Evolutionary conservation across 2,113 vertebrate genomes (phyloP).

Genomic region (Poecilia latipinna): DNA sequence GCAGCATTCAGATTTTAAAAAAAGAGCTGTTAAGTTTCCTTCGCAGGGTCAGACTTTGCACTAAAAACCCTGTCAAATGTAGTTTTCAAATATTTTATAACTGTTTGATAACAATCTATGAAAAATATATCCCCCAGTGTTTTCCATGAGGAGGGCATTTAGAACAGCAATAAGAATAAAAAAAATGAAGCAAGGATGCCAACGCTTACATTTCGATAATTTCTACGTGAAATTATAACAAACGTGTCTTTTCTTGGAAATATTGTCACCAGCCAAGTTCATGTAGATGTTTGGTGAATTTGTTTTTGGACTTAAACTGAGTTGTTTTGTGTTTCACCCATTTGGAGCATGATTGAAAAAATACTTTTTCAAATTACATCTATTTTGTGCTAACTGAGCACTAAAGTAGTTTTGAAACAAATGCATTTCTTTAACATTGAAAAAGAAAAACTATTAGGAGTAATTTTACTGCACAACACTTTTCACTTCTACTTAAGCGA

Average conservation of each 20-base stretch:
- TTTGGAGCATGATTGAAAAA: not conserved
- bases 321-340: not conserved
- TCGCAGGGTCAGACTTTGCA: not conserved
- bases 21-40: slow-evolving; percentile 9
- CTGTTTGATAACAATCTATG: not conserved
- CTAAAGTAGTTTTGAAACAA: not conserved
- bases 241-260: no score
- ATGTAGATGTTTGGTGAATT: not conserved
- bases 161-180: not conserved
- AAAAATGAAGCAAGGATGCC: no score
- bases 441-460: no score
- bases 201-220: no score
- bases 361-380: not conserved
- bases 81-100: not conserved
- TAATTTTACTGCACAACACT: no score
- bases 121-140: not conserved
- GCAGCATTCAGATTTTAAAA: slow-evolving; percentile 23
- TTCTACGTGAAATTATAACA: no score
- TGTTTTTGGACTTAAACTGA: not conserved
- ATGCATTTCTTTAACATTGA: no score
- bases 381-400: not conserved
- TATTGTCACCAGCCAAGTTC: not conserved
- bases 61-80: not conserved
- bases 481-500: no score
- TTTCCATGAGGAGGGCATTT: not conserved